Conservation (phyloP, 2,113 vertebrate species). For the Seriola aureovittata region DNA sequence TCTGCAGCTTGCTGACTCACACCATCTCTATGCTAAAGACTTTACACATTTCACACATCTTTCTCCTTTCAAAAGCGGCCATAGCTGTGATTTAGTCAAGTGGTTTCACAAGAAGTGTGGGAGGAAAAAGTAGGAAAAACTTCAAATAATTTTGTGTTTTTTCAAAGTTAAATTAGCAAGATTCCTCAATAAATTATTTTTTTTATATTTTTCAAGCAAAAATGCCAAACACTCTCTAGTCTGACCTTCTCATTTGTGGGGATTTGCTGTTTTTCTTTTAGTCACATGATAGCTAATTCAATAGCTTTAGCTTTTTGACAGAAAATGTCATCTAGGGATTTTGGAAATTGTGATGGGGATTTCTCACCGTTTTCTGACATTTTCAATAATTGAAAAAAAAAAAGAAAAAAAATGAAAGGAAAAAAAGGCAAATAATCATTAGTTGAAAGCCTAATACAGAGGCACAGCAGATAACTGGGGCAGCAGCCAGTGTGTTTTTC, state of each 20-base stretch:
- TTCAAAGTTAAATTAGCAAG: constrained; percentile 5
- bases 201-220: background rate
- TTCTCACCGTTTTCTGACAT: background rate
- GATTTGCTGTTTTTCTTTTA: background rate
- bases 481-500: background rate
- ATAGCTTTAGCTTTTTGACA: background rate
- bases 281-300: background rate
- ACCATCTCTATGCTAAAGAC: background rate
- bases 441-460: background rate
- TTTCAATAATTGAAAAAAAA: background rate
- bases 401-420: background rate
- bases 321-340: background rate
- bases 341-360: background rate
- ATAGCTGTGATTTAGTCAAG: background rate
- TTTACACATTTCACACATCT: constrained; percentile 16
- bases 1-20: background rate
- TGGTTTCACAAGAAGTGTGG: background rate
- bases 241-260: background rate
- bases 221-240: background rate
- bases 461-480: background rate
- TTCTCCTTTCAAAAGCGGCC: background rate
- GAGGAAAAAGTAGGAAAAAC: background rate
- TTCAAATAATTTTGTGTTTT: background rate
- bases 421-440: background rate
- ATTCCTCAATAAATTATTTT: background rate